Conservation (phyloP, 2,888 invertebrate species). For the Drosophila seclusa region DNA sequence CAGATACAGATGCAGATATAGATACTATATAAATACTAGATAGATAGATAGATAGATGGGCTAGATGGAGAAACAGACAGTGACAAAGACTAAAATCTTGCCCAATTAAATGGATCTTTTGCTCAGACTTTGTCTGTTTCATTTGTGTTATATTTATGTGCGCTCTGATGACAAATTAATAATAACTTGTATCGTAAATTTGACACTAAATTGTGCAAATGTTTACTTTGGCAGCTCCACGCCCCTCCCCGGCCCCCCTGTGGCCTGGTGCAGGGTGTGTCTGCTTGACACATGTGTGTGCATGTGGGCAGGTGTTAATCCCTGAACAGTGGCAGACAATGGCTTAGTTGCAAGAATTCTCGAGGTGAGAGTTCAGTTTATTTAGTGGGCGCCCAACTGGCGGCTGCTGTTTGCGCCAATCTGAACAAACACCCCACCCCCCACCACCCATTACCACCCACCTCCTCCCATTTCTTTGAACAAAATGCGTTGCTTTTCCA, state of each 20-base stretch:
- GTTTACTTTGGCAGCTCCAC: conserved; percentile 59
- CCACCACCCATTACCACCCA: background rate
- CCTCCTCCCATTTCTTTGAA: background rate
- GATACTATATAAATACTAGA: conserved; percentile 9
- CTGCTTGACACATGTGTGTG: background rate
- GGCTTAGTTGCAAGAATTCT: conserved; percentile 29
- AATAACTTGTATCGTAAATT: conserved; percentile 82
- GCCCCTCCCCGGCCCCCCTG: background rate
- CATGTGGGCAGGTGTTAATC: conserved; percentile 59
- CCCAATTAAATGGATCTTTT: conserved; percentile 64
- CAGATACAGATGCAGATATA: conserved; percentile 2
- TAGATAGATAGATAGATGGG: conserved; percentile 11
- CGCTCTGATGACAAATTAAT: conserved; percentile 76
- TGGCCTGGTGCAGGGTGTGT: background rate
- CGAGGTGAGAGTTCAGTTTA: conserved; percentile 74
- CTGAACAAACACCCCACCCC: background rate
- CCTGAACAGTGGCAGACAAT: conserved; percentile 19
- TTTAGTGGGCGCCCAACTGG: conserved; percentile 62
- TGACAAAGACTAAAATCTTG: conserved; percentile 56
- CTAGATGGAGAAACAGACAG: conserved; percentile 19
- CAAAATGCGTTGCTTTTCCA: conserved; percentile 5
- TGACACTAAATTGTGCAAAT: conserved; percentile 55
- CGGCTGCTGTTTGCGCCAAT: conserved; percentile 51
- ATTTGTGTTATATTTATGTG: conserved; percentile 44
- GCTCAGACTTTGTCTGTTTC: conserved; percentile 22